phyloP scores from a whole-genome alignment of 2,888 invertebrate species.

The Camptogramma bilineatum region DNA sequence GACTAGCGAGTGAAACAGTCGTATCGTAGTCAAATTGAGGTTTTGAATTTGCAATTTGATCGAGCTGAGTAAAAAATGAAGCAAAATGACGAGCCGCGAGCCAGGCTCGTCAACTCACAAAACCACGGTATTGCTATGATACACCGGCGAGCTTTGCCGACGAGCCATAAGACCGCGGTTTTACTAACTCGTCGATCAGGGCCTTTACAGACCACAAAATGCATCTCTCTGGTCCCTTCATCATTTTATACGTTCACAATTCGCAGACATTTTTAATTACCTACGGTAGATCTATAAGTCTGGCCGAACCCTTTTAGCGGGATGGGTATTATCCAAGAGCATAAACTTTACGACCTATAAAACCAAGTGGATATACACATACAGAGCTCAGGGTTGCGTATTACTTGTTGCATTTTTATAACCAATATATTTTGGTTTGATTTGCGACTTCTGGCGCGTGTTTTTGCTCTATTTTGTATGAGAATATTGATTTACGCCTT shows the following conservation, averaged over 20 bases:
- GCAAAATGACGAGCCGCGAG: too few species aligned
- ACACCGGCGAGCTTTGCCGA: too few species aligned
- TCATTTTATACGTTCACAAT: constrained; percentile 36
- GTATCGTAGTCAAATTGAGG: too few species aligned
- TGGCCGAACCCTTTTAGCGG: constrained; percentile 80
- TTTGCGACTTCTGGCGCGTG: constrained; percentile 78
- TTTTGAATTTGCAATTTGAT: too few species aligned
- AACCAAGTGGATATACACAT: constrained; percentile 81
- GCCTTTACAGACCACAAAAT: not conserved
- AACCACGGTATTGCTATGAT: too few species aligned
- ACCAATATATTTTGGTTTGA: constrained; percentile 84
- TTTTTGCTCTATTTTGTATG: constrained; percentile 63
- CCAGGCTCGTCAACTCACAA: too few species aligned
- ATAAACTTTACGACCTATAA: constrained; percentile 83
- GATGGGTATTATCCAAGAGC: constrained; percentile 81
- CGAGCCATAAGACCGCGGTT: too few species aligned
- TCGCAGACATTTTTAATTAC: constrained; percentile 77
- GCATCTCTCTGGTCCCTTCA: constrained; percentile 5
- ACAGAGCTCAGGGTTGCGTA: constrained; percentile 69
- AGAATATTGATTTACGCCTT: constrained; percentile 42
- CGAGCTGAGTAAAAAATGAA: too few species aligned
- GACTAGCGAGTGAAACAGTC: too few species aligned
- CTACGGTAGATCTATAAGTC: constrained; percentile 55
- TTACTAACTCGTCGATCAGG: too few species aligned
- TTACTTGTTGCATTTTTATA: constrained; percentile 85